Evolutionary conservation across 2,888 invertebrate genomes (phyloP).

Genomic region (Hartigia nigra): DNA sequence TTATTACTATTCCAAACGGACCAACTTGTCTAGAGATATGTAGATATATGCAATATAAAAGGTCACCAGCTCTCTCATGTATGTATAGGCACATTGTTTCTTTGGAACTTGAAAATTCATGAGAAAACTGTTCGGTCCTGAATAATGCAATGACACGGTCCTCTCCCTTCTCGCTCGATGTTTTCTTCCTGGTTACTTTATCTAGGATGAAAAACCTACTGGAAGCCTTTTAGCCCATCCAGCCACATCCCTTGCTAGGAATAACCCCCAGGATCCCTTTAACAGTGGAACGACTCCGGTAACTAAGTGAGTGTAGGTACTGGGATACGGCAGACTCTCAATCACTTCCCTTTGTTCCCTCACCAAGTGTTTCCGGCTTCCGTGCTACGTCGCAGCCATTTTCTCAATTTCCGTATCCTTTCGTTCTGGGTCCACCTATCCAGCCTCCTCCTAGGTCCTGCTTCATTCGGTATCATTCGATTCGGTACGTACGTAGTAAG

Average conservation of each 20-base stretch:
- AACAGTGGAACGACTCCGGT: not conserved
- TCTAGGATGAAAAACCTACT: not conserved
- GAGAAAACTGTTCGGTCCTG: conserved; percentile 40
- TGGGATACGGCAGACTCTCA: not conserved
- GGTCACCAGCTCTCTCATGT: not conserved
- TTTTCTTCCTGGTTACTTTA: conserved; percentile 3
- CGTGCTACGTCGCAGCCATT: not conserved
- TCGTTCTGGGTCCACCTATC: not conserved
- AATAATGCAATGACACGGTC: conserved; percentile 41
- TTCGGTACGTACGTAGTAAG: not conserved
- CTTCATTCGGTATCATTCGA: not conserved
- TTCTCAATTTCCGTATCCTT: not conserved
- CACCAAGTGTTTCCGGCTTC: not conserved
- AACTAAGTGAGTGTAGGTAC: not conserved
- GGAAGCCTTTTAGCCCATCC: not conserved
- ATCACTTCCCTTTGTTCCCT: not conserved
- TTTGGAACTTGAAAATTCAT: conserved; percentile 41
- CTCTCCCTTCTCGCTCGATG: conserved; percentile 21
- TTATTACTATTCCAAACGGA: not conserved
- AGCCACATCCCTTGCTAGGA: not conserved
- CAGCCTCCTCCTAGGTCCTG: not conserved
- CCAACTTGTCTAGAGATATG: not conserved
- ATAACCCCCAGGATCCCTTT: not conserved
- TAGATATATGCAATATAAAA: not conserved
- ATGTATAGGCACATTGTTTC: conserved; percentile 18